Base-by-base conservation (phyloP, 2,797 vertebrate genomes). In the Xyrichtys novacula region DNA sequence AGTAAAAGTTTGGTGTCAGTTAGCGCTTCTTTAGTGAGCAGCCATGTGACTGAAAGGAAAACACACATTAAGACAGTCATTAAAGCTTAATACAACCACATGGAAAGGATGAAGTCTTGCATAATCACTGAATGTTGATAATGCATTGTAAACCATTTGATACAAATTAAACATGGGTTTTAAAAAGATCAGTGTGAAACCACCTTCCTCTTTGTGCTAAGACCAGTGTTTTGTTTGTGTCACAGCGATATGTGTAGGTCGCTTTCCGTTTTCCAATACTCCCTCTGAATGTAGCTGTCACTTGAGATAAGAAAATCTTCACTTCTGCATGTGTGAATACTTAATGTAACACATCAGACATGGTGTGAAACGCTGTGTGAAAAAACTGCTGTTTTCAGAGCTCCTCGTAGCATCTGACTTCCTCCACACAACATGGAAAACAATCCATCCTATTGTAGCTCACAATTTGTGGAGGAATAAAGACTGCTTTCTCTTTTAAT, bases 331-430 rank as follows among this genome's bases (percentile, higher is more conserved):
- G 82, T 80, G 81, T 75, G 72, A 85, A 80, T 55, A 57, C 70
- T 69, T 59, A 78, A 75, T 64, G 66, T 78, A 85, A 84, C 87
- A 85, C 81, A 44, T 83, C 59, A 44, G 66, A 68, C 63, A 6
- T 29, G 56, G 81, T 81, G 79, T 80, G 82, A 89, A 85, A 74
- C 40, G 20, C 57, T 49, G 72, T 72, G 82, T 77, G 75, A 86
- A 75, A n/a, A 81, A 72, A 61, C 69, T 84, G 76, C 62, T 72
- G 80, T 68, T 74, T 79, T 72, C 55, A 42, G 49, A 56, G 62
- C 59, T 66, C 23, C 19, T 54, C 22, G 11, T 50, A 76, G 57
- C 56, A 70, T 71, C 52, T 12, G 32, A 67, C 65, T 55, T 56
- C 57, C 47, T 49, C n/a, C 49, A 25, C 26, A 25, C 23, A 29